Conservation (phyloP, 2,888 invertebrate species). For the Escarpia spicata region DNA sequence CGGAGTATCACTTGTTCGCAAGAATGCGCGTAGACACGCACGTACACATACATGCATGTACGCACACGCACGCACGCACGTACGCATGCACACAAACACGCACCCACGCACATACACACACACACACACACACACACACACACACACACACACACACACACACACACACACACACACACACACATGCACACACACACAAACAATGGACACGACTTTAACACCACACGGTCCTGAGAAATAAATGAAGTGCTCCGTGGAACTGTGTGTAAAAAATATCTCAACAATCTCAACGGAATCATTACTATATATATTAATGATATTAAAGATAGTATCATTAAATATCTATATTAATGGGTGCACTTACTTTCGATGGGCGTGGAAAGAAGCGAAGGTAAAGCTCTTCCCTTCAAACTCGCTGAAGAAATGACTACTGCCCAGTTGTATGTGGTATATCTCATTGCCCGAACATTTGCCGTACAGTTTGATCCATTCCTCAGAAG, state of each 20-base stretch:
- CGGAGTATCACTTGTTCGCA: background rate
- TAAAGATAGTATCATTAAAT: too few relatives aligned
- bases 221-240: too few relatives aligned
- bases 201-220: too few relatives aligned
- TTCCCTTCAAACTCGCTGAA: constrained; percentile 99
- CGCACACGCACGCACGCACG: too few relatives aligned
- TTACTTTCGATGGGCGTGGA: constrained; percentile 97
- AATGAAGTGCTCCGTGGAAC: too few relatives aligned
- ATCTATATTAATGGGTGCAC: constrained; percentile 39
- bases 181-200: too few relatives aligned
- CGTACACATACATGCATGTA: too few relatives aligned
- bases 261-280: background rate
- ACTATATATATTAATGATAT: background rate
- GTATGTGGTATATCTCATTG: constrained; percentile 98
- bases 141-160: background rate
- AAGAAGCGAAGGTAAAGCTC: constrained; percentile 99
- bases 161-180: too few relatives aligned
- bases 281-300: background rate
- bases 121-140: background rate
- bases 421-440: constrained; percentile 92
- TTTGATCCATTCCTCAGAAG: constrained; percentile 97
- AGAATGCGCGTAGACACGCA: background rate
- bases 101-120: background rate
- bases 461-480: constrained; percentile 98
- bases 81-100: too few relatives aligned